Percentiles rank a stretch among this genome's conserved stretches.
phyloP scores from a whole-genome alignment of 2,888 invertebrate species.

The Philonicus albiceps region DNA sequence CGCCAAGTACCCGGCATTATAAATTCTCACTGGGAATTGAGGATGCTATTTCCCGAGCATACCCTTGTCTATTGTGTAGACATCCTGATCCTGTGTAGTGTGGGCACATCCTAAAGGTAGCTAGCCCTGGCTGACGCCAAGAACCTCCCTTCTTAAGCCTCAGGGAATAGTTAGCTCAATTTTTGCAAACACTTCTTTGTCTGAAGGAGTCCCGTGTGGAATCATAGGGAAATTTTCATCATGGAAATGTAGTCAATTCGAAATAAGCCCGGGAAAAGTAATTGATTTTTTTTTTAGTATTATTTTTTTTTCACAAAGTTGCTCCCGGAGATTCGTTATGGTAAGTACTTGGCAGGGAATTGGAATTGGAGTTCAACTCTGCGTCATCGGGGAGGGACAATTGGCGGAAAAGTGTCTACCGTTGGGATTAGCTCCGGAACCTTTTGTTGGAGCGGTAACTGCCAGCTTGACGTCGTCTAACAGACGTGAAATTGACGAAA shows the following conservation, averaged over 20 bases:
- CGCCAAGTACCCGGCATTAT: background rate
- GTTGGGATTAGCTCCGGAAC: background rate
- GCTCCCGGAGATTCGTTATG: background rate
- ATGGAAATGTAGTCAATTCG: background rate
- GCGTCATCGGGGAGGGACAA: background rate
- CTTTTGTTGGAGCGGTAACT: background rate
- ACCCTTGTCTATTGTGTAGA: background rate
- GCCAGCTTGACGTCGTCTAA: background rate
- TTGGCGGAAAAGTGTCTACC: background rate
- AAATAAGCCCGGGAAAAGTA: background rate
- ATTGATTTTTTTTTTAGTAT: background rate
- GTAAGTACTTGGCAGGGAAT: background rate
- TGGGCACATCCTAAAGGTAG: background rate
- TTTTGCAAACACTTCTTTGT: background rate
- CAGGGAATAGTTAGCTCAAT: background rate
- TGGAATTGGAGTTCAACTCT: background rate
- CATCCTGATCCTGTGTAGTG: background rate
- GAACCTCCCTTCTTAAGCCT: background rate
- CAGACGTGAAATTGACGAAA: background rate
- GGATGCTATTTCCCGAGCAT: background rate
- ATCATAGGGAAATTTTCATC: background rate
- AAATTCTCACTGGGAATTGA: background rate
- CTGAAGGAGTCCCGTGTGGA: background rate
- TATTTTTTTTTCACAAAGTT: background rate
- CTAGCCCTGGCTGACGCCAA: background rate